Conservation (phyloP, 64 coral and sea anemone species). For the Montipora capricornis region DNA sequence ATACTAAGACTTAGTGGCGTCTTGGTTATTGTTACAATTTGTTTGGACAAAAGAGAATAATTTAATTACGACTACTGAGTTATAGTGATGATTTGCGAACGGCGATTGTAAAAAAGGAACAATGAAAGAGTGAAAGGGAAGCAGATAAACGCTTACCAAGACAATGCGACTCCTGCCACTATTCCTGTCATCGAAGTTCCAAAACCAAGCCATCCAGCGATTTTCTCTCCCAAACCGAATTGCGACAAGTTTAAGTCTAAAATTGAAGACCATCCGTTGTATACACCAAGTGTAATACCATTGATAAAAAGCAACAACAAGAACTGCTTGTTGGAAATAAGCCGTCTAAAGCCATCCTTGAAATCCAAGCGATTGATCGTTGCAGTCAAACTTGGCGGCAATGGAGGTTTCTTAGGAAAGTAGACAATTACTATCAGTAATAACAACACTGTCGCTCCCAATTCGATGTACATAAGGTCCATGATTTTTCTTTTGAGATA, state of each 20-base stretch:
- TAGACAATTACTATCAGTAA: conserved; percentile 52
- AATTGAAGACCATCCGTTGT: conserved; percentile 59
- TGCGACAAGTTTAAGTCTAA: conserved; percentile 72
- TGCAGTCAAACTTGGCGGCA: conserved; percentile 57
- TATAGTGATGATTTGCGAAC: too few species aligned
- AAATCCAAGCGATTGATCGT: conserved; percentile 59
- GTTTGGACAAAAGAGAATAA: too few species aligned
- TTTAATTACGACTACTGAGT: too few species aligned
- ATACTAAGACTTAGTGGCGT: too few species aligned
- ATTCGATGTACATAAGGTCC: conserved; percentile 62
- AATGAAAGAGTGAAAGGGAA: background rate
- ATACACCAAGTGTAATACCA: conserved; percentile 48
- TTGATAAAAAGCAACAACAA: conserved; percentile 51
- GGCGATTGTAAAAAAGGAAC: background rate
- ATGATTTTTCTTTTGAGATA: conserved; percentile 46
- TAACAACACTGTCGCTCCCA: conserved; percentile 23
- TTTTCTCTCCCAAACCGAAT: conserved; percentile 68
- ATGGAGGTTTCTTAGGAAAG: conserved; percentile 66
- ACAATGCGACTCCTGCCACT: conserved; percentile 47
- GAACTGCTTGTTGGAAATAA: conserved; percentile 39
- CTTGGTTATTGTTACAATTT: too few species aligned
- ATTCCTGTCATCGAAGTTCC: conserved; percentile 48
- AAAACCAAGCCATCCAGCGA: conserved; percentile 77
- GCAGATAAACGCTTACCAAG: conserved; percentile 19
- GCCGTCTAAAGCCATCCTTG: conserved; percentile 45